Evolutionary conservation across 2,113 vertebrate genomes (phyloP).

Genomic region (Melozone crissalis): DNA sequence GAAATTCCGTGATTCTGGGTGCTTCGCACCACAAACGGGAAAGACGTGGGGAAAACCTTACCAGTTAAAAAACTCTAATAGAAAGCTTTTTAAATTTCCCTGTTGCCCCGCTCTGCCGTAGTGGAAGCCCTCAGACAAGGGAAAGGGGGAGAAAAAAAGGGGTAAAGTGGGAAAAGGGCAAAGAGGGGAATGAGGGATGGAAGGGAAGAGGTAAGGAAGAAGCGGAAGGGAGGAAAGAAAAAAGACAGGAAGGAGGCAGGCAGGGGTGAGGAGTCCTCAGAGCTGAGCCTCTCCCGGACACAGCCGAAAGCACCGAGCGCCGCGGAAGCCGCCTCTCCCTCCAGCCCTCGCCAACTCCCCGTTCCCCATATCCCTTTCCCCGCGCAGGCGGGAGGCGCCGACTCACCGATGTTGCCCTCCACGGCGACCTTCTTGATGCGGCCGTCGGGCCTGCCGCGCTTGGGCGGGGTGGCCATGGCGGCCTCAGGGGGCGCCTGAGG

Average conservation of each 20-base stretch:
- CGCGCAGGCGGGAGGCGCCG: too few relatives aligned
- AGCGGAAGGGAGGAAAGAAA: not conserved
- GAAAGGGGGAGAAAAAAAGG: rapidly evolving
- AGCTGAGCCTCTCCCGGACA: too few relatives aligned
- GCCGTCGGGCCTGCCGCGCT: slow-evolving; percentile 28
- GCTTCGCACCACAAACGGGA: rapidly evolving
- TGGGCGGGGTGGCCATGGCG: slow-evolving; percentile 74
- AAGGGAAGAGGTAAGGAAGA: not conserved
- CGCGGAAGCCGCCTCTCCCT: not conserved
- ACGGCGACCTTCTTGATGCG: slow-evolving; percentile 83
- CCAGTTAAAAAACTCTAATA: rapidly evolving
- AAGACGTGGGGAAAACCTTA: rapidly evolving
- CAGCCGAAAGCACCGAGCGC: not conserved
- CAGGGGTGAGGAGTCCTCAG: too few relatives aligned
- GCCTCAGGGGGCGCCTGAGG: not conserved
- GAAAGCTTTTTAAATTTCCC: not conserved
- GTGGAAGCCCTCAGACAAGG: not conserved
- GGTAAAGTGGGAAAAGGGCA: too few relatives aligned
- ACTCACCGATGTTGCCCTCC: slow-evolving; percentile 90
- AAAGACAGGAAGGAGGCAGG: not conserved
- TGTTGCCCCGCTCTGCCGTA: not conserved
- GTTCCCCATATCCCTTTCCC: not conserved
- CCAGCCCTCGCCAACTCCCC: too few relatives aligned
- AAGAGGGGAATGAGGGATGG: not conserved
- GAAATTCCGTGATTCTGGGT: rapidly evolving